Conservation (phyloP, 2,888 invertebrate genomes). For the Acrobasis suavella region DNA sequence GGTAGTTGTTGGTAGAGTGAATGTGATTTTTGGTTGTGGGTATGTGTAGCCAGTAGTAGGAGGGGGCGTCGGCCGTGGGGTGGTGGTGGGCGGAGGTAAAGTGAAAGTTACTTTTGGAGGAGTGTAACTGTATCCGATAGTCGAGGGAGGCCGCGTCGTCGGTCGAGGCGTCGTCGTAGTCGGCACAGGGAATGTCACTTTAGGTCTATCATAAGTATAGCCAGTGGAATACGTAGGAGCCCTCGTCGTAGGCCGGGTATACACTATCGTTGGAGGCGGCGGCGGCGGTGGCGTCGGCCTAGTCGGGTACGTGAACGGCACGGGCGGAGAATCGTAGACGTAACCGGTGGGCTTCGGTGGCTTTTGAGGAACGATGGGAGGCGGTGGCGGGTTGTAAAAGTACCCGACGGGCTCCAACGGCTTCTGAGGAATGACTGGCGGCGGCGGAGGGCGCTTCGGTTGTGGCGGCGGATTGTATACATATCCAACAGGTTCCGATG, state of each 20-base stretch:
- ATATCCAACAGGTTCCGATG: conserved; percentile 2
- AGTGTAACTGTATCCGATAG: too few species aligned
- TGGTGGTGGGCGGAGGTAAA: too few species aligned
- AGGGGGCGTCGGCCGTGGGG: too few species aligned
- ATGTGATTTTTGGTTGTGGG: too few species aligned
- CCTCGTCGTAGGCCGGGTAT: conserved; percentile 22
- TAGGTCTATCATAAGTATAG: conserved; percentile 15
- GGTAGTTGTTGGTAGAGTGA: too few species aligned
- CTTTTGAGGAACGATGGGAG: too few species aligned
- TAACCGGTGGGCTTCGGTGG: conserved; percentile 25
- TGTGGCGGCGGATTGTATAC: conserved; percentile 24
- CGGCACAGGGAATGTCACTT: too few species aligned
- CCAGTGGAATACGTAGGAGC: conserved; percentile 23
- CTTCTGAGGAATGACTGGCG: conserved; percentile 27
- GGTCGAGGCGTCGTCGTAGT: too few species aligned
- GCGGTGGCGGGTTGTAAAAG: conserved; percentile 24
- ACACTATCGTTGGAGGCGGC: conserved; percentile 12
- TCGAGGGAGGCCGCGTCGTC: too few species aligned
- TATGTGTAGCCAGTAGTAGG: too few species aligned
- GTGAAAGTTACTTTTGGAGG: too few species aligned
- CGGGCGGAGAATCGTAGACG: conserved; percentile 28
- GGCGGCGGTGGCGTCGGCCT: conserved; percentile 26
- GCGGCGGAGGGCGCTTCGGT: conserved; percentile 35
- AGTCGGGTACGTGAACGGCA: conserved; percentile 32
- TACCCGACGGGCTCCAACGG: not conserved